Evolutionary conservation across 2,888 invertebrate genomes (phyloP).

Genomic region (Temnothorax unifasciatus): DNA sequence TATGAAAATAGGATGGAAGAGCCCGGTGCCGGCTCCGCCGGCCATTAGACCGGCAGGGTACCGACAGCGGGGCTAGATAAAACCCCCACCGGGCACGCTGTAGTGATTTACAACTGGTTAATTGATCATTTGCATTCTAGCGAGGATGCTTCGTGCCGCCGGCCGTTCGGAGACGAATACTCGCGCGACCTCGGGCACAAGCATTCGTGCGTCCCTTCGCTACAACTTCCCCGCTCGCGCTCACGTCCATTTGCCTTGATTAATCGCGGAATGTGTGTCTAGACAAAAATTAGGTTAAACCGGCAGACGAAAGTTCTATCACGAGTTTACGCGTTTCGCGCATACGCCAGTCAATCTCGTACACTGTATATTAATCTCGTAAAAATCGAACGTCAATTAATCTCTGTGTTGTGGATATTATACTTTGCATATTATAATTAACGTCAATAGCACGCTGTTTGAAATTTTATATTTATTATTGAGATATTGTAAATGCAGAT

Average conservation of each 20-base stretch:
- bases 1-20: conserved; percentile 65
- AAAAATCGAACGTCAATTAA: conserved; percentile 1
- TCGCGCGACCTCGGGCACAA: conserved; percentile 49
- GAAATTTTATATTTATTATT: neutral
- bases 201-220: conserved; percentile 54
- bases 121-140: conserved; percentile 85
- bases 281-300: conserved; percentile 57
- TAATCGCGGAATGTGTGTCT: conserved; percentile 55
- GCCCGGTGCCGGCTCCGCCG: conserved; percentile 60
- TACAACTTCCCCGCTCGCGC: conserved; percentile 8
- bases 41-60: conserved; percentile 62
- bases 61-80: conserved; percentile 70
- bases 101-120: conserved; percentile 83
- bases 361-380: neutral
- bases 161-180: conserved; percentile 51
- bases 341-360: conserved; percentile 22
- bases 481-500: conserved; percentile 28
- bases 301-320: conserved; percentile 24
- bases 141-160: conserved; percentile 51
- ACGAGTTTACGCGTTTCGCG: conserved; percentile 15
- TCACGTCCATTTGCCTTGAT: conserved; percentile 51
- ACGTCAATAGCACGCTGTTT: neutral
- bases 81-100: conserved; percentile 72
- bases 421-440: neutral
- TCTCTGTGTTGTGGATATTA: neutral